Evolutionary conservation across 2,888 invertebrate species (phyloP).

Genomic region (Lycaena phlaeas): DNA sequence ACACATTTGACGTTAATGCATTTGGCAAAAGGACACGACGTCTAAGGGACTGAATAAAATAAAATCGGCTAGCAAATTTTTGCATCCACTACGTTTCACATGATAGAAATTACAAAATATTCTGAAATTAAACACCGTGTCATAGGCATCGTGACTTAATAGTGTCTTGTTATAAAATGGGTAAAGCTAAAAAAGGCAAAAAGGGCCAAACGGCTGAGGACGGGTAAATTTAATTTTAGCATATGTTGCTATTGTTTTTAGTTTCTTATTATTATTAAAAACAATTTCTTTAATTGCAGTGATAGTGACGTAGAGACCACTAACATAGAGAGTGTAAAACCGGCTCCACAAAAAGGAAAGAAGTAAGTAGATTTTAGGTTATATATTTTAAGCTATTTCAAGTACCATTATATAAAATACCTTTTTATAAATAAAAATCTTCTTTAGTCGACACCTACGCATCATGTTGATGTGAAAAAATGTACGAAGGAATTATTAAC

Average conservation of each 20-base stretch:
- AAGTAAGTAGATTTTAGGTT: constrained; percentile 63
- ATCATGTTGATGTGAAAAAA: too few relatives aligned
- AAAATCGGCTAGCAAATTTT: constrained; percentile 35
- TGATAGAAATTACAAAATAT: constrained; percentile 61
- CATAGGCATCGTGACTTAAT: constrained; percentile 60
- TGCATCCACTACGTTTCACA: constrained; percentile 59
- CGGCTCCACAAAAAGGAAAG: constrained; percentile 48
- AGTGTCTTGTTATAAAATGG: constrained; percentile 68
- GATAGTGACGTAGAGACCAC: constrained; percentile 75
- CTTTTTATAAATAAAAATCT: too few relatives aligned
- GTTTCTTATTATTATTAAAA: constrained; percentile 18
- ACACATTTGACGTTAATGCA: constrained; percentile 18
- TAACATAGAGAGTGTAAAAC: constrained; percentile 49
- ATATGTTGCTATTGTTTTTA: constrained; percentile 37
- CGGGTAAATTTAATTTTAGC: constrained; percentile 72
- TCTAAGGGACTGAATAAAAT: constrained; percentile 30
- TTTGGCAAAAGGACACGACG: constrained; percentile 40
- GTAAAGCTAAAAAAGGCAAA: constrained; percentile 87
- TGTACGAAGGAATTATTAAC: too few relatives aligned
- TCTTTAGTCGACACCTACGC: too few relatives aligned
- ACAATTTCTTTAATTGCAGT: constrained; percentile 52
- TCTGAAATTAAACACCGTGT: constrained; percentile 44
- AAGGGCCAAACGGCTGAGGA: constrained; percentile 83
- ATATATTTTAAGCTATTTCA: constrained; percentile 19
- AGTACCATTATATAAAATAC: neutral